These are phyloP conservation scores for Spicauda simplicius DNA, from an alignment of 2,888 invertebrate species.

Conservation along the genomic window DNA sequence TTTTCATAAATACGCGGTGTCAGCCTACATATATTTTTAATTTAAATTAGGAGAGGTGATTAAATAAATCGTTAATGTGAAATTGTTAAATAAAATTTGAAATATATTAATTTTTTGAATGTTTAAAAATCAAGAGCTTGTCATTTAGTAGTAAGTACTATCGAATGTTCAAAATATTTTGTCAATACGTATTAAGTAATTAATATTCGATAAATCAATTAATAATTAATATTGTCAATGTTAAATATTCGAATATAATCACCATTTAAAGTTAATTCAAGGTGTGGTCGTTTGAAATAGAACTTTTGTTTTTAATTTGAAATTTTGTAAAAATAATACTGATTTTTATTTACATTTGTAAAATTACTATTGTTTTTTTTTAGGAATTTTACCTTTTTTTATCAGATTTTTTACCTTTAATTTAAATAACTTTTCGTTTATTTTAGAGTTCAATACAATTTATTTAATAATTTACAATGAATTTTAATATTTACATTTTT, in stretches of 20 bases:
- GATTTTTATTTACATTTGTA: too few species aligned
- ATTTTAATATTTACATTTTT: conserved; percentile 2
- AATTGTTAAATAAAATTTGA: conserved; percentile 17
- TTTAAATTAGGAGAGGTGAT: conserved; percentile 10
- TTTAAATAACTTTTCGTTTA: too few species aligned
- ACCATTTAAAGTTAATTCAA: conserved; percentile 45
- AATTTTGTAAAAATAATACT: too few species aligned
- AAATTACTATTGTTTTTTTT: too few species aligned
- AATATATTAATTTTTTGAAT: conserved; percentile 39
- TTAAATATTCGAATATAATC: conserved; percentile 48
- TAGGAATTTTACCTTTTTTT: too few species aligned
- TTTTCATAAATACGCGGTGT: too few species aligned
- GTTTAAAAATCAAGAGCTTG: conserved; percentile 71
- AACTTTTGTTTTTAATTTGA: too few species aligned
- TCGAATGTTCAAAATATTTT: conserved; percentile 77
- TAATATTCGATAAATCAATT: conserved; percentile 53
- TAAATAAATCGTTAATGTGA: conserved; percentile 12
- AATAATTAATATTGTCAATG: conserved; percentile 62
- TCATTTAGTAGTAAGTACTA: conserved; percentile 71
- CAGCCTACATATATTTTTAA: too few species aligned
- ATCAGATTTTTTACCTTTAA: too few species aligned
- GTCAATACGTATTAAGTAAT: conserved; percentile 60
- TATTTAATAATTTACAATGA: too few species aligned
- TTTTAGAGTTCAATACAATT: too few species aligned
- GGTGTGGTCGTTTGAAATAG: conserved; percentile 9